These are phyloP conservation scores for Papilio elwesi DNA, from an alignment of 2,888 invertebrate species.

Conservation along the genomic window DNA sequence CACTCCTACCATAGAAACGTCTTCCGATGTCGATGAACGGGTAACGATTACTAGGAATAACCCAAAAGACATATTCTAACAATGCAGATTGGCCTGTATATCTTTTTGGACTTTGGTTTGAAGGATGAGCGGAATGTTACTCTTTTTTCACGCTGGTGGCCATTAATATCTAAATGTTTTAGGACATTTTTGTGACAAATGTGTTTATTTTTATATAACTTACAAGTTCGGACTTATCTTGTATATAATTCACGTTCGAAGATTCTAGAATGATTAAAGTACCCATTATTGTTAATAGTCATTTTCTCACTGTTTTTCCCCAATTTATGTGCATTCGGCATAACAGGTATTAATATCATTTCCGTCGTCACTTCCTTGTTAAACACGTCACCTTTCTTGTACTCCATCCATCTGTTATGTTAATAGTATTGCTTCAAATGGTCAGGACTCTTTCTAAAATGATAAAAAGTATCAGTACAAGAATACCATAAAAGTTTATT, in stretches of 20 bases:
- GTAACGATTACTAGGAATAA: slow-evolving; percentile 60
- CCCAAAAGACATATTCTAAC: slow-evolving; percentile 45
- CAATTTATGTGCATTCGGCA: no score
- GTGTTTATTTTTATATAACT: not conserved
- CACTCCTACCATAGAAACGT: slow-evolving; percentile 49
- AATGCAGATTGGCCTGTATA: slow-evolving; percentile 36
- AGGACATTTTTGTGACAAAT: not conserved
- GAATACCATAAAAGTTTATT: no score
- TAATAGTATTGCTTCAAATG: no score
- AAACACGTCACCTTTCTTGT: no score
- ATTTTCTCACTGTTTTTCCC: no score
- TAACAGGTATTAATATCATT: no score
- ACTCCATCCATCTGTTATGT: no score
- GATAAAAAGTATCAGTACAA: no score
- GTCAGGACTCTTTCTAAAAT: no score
- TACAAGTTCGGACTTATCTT: not conserved
- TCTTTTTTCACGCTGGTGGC: slow-evolving; percentile 25
- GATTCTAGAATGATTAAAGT: no score
- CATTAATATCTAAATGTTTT: slow-evolving; percentile 6
- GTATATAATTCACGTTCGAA: not conserved
- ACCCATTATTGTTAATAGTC: no score
- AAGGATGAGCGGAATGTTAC: slow-evolving; percentile 26
- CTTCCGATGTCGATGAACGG: slow-evolving; percentile 65
- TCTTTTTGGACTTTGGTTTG: slow-evolving; percentile 27
- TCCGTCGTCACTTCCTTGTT: no score